These are phyloP conservation scores for Lophius americanus DNA, from an alignment of 2,797 vertebrate genomes.

Conservation along the genomic window DNA sequence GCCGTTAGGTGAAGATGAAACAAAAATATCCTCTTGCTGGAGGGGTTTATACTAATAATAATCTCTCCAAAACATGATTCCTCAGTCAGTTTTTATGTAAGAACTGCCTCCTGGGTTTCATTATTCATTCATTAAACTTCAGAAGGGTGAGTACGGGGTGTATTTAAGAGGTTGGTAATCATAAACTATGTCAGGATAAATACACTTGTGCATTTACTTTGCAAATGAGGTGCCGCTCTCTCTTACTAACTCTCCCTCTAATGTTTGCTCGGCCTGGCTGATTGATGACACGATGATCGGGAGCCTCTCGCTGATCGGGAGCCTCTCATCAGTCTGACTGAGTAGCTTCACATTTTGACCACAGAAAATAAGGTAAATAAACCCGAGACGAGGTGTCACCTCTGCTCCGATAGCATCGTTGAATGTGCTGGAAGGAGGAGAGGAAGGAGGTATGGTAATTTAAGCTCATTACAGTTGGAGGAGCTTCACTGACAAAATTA, in stretches of 20 bases:
- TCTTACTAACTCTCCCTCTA: constrained; percentile 36
- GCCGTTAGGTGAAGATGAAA: neutral
- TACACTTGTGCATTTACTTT: constrained; percentile 81
- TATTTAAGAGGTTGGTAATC: constrained; percentile 70
- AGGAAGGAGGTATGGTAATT: constrained; percentile 34
- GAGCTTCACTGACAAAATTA: constrained; percentile 36
- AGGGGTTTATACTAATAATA: constrained; percentile 26
- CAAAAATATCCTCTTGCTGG: constrained; percentile 8
- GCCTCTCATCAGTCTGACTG: constrained; percentile 73
- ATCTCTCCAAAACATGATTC: constrained; percentile 37
- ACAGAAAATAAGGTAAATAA: constrained; percentile 74
- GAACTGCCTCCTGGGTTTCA: constrained; percentile 76
- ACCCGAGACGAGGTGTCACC: constrained; percentile 66
- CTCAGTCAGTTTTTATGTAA: constrained; percentile 61
- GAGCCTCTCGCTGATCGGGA: constrained; percentile 46
- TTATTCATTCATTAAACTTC: constrained; percentile 86
- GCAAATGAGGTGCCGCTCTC: constrained; percentile 72
- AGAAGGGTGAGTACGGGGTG: constrained; percentile 48
- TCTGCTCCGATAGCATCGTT: constrained; percentile 68
- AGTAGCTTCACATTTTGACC: constrained; percentile 76
- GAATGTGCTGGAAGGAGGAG: constrained; percentile 44
- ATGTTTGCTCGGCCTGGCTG: constrained; percentile 74
- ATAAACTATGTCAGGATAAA: constrained; percentile 90
- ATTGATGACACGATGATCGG: constrained; percentile 75
- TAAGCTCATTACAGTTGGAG: constrained; percentile 53